Percentiles rank a stretch among this genome's conserved stretches.
These are phyloP conservation scores for Melanaphis sacchari DNA, from an alignment of 1,140 invertebrate genomes.

Conservation along the genomic window DNA sequence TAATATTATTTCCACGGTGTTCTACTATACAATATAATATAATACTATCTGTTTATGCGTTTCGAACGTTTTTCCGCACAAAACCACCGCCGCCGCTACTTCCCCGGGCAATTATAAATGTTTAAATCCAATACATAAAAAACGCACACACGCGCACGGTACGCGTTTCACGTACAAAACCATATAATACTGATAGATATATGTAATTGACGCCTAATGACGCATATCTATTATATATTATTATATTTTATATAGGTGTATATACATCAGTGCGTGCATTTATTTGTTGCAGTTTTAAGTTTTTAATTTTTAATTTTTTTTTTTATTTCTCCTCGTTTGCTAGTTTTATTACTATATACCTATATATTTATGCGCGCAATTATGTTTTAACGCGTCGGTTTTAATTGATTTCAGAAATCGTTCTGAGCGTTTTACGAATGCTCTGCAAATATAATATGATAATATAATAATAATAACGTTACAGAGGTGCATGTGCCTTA, in stretches of 20 bases:
- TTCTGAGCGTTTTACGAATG: background rate
- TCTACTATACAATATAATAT: background rate
- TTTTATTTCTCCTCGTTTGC: background rate
- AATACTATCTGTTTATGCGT: background rate
- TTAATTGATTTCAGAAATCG: constrained; percentile 10
- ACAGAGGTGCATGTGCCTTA: background rate
- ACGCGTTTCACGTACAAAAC: background rate
- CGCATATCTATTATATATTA: background rate
- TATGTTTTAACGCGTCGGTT: constrained; percentile 5
- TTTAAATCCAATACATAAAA: background rate
- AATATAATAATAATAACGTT: background rate
- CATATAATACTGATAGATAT: background rate
- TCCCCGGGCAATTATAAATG: background rate
- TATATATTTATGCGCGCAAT: background rate
- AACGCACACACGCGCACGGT: background rate
- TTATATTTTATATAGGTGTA: background rate
- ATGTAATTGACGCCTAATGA: constrained; percentile 4
- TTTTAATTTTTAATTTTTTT: background rate
- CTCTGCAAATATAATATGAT: background rate
- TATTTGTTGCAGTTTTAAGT: background rate
- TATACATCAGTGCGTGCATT: background rate
- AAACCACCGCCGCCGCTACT: background rate
- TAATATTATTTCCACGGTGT: background rate
- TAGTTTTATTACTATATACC: background rate
- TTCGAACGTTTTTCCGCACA: background rate